A percentile compares a stretch with the other conserved stretches of the same genome.
phyloP scores from a whole-genome alignment of 2,888 invertebrate genomes.

The Diloba caeruleocephala region DNA sequence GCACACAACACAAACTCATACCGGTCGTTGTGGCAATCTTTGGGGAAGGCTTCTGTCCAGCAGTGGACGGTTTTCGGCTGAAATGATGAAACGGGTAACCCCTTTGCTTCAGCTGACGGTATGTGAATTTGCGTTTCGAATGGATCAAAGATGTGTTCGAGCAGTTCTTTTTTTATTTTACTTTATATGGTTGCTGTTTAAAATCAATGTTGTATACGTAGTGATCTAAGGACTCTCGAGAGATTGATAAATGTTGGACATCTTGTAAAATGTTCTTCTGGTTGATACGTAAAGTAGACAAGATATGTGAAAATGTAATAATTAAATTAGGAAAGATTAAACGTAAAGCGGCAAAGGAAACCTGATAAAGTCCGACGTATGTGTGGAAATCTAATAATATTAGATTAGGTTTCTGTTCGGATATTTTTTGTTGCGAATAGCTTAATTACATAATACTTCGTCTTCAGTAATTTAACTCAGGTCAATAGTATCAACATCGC shows the following conservation, averaged over 20 bases:
- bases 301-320: not conserved
- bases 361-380: constrained; percentile 1
- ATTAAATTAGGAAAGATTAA: not conserved
- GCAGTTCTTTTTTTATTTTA: not conserved
- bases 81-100: no score
- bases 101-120: constrained; percentile 27
- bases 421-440: constrained; percentile 12
- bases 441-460: no score
- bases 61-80: no score
- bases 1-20: no score
- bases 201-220: constrained; percentile 3
- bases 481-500: not conserved
- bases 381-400: constrained; percentile 15
- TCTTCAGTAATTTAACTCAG: not conserved
- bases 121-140: constrained; percentile 25
- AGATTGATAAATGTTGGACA: no score
- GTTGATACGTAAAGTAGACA: no score
- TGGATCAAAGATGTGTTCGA: constrained; percentile 13
- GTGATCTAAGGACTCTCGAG: not conserved
- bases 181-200: constrained; percentile 1
- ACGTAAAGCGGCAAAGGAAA: constrained; percentile 4
- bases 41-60: no score
- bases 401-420: constrained; percentile 8
- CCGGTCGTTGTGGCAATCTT: no score
- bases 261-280: no score